Percentiles rank a stretch among this genome's conserved stretches.
phyloP scores from a whole-genome alignment of 2,797 vertebrate species.

The Rachycentron canadum region DNA sequence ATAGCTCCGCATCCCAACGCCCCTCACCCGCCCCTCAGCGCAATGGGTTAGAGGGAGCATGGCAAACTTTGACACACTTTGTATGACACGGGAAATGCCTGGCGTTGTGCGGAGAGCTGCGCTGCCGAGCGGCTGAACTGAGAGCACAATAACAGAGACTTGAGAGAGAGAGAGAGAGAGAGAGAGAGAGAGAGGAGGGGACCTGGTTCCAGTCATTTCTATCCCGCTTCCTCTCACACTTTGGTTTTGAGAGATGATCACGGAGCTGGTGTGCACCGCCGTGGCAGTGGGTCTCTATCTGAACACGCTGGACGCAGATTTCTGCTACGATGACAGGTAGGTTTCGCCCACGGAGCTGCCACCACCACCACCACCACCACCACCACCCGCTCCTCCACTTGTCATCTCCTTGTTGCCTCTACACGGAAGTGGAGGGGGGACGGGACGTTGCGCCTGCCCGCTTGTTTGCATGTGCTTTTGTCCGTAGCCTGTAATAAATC shows the following conservation, averaged over 20 bases:
- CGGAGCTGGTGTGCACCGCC: conserved; percentile 94
- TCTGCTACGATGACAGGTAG: conserved; percentile 99
- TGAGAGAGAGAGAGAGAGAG: conserved; percentile 16
- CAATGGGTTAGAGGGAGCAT: conserved; percentile 70
- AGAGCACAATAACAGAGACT: conserved; percentile 61
- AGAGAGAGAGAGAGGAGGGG: neutral
- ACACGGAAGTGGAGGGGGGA: conserved; percentile 14
- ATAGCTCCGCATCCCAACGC: conserved; percentile 27
- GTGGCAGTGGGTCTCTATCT: conserved; percentile 94
- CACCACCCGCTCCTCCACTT: conserved; percentile 53
- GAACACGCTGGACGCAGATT: conserved; percentile 95
- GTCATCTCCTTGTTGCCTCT: conserved; percentile 38
- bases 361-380: conserved; percentile 43
- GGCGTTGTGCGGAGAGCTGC: conserved; percentile 53
- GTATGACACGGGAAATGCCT: conserved; percentile 47
- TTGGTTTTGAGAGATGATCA: conserved; percentile 89
- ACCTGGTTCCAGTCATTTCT: conserved; percentile 59
- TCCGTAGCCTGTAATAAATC: conserved; percentile 41
- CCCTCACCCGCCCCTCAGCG: conserved; percentile 18
- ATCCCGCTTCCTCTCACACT: conserved; percentile 45
- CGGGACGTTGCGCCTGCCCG: conserved; percentile 26
- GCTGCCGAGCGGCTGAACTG: conserved; percentile 68
- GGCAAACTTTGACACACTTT: conserved; percentile 75
- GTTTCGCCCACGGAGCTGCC: conserved; percentile 33
- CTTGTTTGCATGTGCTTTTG: conserved; percentile 55